Conservation (phyloP, 2,113 vertebrate genomes). For the Callocephalon fimbriatum region DNA sequence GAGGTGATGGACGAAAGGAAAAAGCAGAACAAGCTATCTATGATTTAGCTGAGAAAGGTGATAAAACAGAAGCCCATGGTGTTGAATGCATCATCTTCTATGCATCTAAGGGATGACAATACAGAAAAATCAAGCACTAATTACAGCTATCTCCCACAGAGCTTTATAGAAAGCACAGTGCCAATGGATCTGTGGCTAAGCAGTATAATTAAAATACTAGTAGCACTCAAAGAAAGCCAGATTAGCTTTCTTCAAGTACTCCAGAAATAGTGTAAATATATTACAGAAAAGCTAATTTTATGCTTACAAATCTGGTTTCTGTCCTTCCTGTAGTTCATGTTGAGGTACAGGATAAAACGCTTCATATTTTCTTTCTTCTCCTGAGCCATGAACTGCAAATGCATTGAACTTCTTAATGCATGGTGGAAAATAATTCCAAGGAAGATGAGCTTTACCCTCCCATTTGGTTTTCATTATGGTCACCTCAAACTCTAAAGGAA, state of each 20-base stretch:
- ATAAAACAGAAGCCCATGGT: background rate
- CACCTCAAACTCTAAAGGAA: slow-evolving; percentile 69
- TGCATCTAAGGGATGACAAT: background rate
- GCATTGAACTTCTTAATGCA: slow-evolving; percentile 74
- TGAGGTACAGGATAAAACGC: slow-evolving; percentile 75
- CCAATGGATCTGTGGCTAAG: background rate
- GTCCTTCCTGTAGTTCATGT: slow-evolving; percentile 60
- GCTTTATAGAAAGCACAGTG: background rate
- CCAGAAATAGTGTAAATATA: background rate
- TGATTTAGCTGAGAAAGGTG: background rate
- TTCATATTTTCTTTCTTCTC: slow-evolving; percentile 74
- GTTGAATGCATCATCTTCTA: background rate
- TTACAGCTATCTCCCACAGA: background rate
- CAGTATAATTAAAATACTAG: background rate
- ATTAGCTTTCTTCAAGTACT: background rate
- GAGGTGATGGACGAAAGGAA: background rate
- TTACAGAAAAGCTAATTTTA: background rate
- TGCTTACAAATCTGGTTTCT: slow-evolving; percentile 82
- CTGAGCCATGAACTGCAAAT: slow-evolving; percentile 80
- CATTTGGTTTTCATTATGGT: slow-evolving; percentile 64
- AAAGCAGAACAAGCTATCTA: background rate
- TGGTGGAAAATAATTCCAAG: slow-evolving; percentile 80
- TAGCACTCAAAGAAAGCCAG: background rate
- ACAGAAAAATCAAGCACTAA: background rate
- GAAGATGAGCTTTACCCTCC: slow-evolving; percentile 75